A percentile compares a stretch with the other conserved stretches of the same genome.
Conservation (phyloP, 2,113 vertebrate species). For the Tor tambroides region DNA sequence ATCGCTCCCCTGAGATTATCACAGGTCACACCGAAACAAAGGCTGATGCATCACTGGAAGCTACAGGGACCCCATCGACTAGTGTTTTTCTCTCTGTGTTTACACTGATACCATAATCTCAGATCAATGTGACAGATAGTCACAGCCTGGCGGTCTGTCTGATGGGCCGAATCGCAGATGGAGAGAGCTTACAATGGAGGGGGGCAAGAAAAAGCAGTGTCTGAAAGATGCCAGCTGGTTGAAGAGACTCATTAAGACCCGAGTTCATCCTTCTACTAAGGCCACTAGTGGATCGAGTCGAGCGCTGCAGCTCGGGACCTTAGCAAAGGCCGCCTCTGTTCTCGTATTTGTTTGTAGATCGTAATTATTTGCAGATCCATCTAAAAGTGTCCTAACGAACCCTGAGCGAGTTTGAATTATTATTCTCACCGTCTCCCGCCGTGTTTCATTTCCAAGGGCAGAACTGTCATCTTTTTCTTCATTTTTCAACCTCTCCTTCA, state of each 20-base stretch:
- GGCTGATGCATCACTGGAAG: slow-evolving; percentile 29
- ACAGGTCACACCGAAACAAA: slow-evolving; percentile 44
- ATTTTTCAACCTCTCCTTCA: slow-evolving; percentile 43
- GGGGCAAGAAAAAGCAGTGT: not conserved
- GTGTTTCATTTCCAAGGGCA: slow-evolving; percentile 51
- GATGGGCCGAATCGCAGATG: slow-evolving; percentile 35
- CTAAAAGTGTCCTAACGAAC: slow-evolving; percentile 17
- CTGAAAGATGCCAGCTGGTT: slow-evolving; percentile 33
- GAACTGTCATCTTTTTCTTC: slow-evolving; percentile 40
- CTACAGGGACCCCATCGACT: slow-evolving; percentile 47
- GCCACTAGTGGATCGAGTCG: not conserved
- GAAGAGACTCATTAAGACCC: slow-evolving; percentile 49
- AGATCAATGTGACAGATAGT: slow-evolving; percentile 53
- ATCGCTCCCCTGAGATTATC: slow-evolving; percentile 35
- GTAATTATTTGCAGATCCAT: slow-evolving; percentile 64
- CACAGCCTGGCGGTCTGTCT: slow-evolving; percentile 11
- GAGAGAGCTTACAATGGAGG: not conserved
- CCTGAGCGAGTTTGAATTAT: slow-evolving; percentile 45
- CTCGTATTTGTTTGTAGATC: slow-evolving; percentile 59
- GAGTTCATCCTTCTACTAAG: not conserved
- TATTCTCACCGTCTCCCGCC: slow-evolving; percentile 39
- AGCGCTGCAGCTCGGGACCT: not conserved
- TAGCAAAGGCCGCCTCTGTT: not conserved
- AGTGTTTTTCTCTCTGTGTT: slow-evolving; percentile 43
- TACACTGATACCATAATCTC: slow-evolving; percentile 58